A percentile compares a stretch with the other conserved stretches of the same genome.
Conservation (phyloP, 2,113 vertebrate genomes). For the Phycodurus eques region DNA sequence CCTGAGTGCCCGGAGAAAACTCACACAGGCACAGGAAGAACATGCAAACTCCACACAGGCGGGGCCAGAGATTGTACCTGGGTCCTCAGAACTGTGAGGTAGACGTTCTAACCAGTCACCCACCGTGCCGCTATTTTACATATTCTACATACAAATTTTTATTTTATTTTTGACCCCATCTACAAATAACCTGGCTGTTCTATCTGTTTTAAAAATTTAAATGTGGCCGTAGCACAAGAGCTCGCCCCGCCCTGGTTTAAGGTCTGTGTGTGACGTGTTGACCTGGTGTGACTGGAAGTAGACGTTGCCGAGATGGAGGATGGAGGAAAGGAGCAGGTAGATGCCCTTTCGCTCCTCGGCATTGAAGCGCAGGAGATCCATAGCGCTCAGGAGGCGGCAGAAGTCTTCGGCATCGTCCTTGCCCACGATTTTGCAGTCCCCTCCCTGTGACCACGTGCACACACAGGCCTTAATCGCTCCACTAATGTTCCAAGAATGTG, state of each 20-base stretch:
- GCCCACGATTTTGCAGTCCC: conserved; percentile 86
- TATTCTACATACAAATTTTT: too few relatives aligned
- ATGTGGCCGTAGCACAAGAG: neutral
- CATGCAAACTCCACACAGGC: too few relatives aligned
- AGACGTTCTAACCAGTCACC: too few relatives aligned
- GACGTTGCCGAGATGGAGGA: conserved; percentile 94
- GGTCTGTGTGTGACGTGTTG: conserved; percentile 11
- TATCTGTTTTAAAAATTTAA: neutral
- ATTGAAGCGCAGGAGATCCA: conserved; percentile 90
- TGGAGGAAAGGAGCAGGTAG: conserved; percentile 91
- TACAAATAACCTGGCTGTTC: neutral
- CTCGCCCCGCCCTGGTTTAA: neutral
- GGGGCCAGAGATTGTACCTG: too few relatives aligned
- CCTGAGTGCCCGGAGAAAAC: too few relatives aligned
- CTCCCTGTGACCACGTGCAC: conserved; percentile 76
- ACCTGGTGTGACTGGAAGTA: conserved; percentile 80
- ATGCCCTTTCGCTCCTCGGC: conserved; percentile 87
- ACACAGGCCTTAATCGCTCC: neutral
- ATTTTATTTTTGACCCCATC: neutral
- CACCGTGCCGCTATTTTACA: too few relatives aligned
- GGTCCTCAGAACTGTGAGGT: too few relatives aligned
- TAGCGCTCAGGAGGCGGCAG: conserved; percentile 84
- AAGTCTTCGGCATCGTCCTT: conserved; percentile 89
- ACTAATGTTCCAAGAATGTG: neutral
- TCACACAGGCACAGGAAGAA: too few relatives aligned